phyloP scores from a whole-genome alignment of 1,140 invertebrate species.

The Drosophila watanabei region DNA sequence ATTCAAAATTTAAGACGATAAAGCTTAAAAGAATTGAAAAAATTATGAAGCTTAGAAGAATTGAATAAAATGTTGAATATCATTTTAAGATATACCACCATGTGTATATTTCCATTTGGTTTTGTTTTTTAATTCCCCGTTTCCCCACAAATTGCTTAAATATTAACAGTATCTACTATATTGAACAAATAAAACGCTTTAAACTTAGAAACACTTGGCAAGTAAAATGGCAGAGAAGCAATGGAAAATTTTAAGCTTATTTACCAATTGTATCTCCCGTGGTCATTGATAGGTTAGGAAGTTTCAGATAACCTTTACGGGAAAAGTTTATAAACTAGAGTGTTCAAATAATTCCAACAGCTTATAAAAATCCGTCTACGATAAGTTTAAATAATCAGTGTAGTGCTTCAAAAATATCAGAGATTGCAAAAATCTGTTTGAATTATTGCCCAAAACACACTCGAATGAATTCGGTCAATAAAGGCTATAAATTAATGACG shows the following conservation, averaged over 20 bases:
- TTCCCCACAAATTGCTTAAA: not conserved
- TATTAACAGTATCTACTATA: not conserved
- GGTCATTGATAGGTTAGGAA: not conserved
- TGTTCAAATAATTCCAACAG: constrained; percentile 1
- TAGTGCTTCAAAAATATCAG: not conserved
- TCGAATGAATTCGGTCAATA: not conserved
- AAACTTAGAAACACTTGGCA: constrained; percentile 1
- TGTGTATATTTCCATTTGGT: not conserved
- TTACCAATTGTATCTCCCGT: not conserved
- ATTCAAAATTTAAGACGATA: too few relatives aligned
- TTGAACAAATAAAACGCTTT: not conserved
- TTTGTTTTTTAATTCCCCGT: not conserved
- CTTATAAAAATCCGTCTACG: constrained; percentile 13
- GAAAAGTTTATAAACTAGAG: constrained; percentile 18
- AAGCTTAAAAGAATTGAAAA: too few relatives aligned
- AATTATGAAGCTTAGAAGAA: too few relatives aligned
- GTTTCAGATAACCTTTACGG: constrained; percentile 1
- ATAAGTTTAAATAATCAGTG: not conserved
- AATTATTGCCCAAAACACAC: constrained; percentile 6
- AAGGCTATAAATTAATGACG: constrained; percentile 3
- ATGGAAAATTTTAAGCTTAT: constrained; percentile 7
- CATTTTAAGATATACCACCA: too few relatives aligned
- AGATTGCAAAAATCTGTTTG: constrained; percentile 13
- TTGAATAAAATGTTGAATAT: too few relatives aligned
- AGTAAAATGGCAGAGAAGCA: not conserved